phyloP scores from a whole-genome alignment of 2,797 vertebrate species.

The Mycteria americana region DNA sequence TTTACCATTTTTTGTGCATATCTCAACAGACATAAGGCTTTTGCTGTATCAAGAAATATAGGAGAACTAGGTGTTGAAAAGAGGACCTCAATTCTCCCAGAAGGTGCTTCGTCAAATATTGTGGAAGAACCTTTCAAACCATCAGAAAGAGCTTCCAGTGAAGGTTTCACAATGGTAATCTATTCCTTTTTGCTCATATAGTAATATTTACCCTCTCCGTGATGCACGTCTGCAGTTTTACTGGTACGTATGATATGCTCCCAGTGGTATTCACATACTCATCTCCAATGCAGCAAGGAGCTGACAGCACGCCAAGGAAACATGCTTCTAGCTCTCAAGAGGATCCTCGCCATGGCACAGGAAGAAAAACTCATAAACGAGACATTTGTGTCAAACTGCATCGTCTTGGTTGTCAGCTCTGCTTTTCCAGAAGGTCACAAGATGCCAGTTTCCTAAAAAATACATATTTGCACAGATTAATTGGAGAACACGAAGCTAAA shows the following conservation, averaged over 20 bases:
- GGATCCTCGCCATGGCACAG: neutral
- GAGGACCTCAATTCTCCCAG: constrained; percentile 75
- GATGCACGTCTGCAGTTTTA: neutral
- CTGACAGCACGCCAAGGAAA: constrained; percentile 61
- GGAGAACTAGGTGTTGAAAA: constrained; percentile 72
- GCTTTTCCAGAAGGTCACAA: constrained; percentile 65
- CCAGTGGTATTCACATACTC: neutral
- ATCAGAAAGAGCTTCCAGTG: neutral
- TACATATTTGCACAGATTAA: constrained; percentile 66
- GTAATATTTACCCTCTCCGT: neutral
- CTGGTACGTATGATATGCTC: neutral
- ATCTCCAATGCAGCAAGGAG: constrained; percentile 53
- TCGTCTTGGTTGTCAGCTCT: constrained; percentile 72
- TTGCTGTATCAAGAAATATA: constrained; percentile 80
- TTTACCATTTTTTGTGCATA: neutral
- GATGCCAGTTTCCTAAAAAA: constrained; percentile 73
- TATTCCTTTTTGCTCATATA: neutral
- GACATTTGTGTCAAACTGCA: constrained; percentile 57
- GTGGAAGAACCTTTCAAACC: constrained; percentile 64
- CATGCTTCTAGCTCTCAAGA: neutral
- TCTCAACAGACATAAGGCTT: constrained; percentile 76
- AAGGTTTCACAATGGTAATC: constrained; percentile 53
- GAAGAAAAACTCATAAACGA: neutral
- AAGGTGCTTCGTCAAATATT: neutral
- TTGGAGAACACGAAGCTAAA: constrained; percentile 71